Evolutionary conservation across 2,797 vertebrate species (phyloP), one percentile per base, ranked within the genome.

Genomic region (Gephyroberyx darwinii): DNA sequence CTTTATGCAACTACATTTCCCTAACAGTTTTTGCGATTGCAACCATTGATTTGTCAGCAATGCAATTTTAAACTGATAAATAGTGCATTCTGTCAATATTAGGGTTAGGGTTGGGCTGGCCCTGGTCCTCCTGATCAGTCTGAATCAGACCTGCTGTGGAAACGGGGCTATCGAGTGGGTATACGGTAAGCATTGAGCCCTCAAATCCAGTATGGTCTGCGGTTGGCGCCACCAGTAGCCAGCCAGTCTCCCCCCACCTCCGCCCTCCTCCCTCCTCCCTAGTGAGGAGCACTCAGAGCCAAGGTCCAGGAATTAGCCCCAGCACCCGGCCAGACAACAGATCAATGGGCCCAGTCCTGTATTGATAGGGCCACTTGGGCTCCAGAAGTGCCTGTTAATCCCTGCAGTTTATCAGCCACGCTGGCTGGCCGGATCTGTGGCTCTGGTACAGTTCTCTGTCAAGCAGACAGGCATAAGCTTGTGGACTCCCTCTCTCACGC

Each of bases 381-480:
- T 91, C 89, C 88, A 90, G 87, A 91, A 93, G 92, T 91, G 90
- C 78, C 87, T 91, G 85, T 83, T 93, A 94, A 94, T 92, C 92
- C 91, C 84, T 86, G 84, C 87, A 90, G 90, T 93, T 93, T 93
- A 91, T 92, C 89, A 92, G 86, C 84, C 80, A 78, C 84, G 78
- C 84, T 84, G 88, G 75, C 85, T 84, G 78, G 78, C 61, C 54
- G 77, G 73, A 82, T 84, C 58, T 69, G 84, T 81, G 88, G 88
- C 45, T 88, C 86, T 90, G 84, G 69, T 85, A 72, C 75, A 60
- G 78, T 80, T 72, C 69, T 79, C 76, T 65, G 75, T 74, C 4
- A 19, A 52, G 77, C 73, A 87, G 84, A 85, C 83, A 68, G 81
- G 76, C 76, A 69, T 71, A 77, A 74, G 22, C 58, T 69, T 83